phyloP scores from a whole-genome alignment of 2,113 vertebrate species.

The Tychaedon coryphoeus region DNA sequence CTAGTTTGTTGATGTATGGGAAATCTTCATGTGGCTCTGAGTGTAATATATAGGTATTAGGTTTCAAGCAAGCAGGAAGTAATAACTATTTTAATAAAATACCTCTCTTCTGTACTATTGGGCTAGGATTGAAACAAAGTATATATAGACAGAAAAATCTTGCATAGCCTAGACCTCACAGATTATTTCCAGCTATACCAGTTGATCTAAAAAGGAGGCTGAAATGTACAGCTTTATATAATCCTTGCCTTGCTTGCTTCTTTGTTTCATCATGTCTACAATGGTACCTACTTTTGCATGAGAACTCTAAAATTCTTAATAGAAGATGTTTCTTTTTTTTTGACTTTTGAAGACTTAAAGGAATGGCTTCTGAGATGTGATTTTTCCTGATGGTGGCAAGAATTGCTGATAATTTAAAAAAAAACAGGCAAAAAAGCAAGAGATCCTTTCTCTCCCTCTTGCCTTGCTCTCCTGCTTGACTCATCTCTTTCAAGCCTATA shows the following conservation, averaged over 20 bases:
- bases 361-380: neutral
- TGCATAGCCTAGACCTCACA: neutral
- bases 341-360: neutral
- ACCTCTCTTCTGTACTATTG: neutral
- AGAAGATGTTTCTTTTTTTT: neutral
- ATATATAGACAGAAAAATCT: neutral
- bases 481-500: neutral
- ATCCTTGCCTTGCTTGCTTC: neutral
- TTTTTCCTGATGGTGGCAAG: neutral
- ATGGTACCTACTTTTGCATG: neutral
- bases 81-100: slow-evolving; percentile 45
- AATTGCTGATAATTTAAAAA: neutral
- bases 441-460: neutral
- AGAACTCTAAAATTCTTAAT: neutral
- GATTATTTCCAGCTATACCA: neutral
- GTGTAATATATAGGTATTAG: neutral
- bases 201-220: neutral
- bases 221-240: neutral
- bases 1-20: neutral
- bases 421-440: neutral
- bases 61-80: slow-evolving; percentile 43
- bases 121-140: neutral
- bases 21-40: neutral
- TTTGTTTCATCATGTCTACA: neutral
- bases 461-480: slow-evolving; percentile 36